Percentiles rank a stretch among this genome's conserved stretches.
Conservation (phyloP, 2,888 invertebrate genomes). For the Punctoribates punctum region DNA sequence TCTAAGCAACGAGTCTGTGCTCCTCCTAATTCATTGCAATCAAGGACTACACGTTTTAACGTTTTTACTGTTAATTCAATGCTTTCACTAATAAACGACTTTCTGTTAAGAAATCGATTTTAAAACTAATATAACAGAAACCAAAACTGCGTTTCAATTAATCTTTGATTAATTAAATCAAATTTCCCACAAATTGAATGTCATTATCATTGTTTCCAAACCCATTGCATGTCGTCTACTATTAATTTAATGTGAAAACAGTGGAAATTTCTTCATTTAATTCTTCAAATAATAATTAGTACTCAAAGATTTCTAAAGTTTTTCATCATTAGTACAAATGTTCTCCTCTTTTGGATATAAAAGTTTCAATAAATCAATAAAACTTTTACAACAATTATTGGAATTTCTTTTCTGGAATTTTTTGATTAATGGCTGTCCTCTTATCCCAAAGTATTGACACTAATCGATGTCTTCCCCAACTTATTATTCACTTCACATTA, state of each 20-base stretch:
- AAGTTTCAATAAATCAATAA: too few species aligned
- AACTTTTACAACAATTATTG: too few species aligned
- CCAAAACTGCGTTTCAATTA: constrained; percentile 10
- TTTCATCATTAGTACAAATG: too few species aligned
- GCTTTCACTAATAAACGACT: neutral
- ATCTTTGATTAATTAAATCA: neutral
- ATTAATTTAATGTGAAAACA: neutral
- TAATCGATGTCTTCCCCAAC: too few species aligned
- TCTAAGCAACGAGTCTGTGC: constrained; percentile 20
- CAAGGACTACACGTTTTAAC: constrained; percentile 14
- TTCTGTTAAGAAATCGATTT: constrained; percentile 20
- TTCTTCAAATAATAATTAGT: too few species aligned
- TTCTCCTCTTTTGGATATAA: too few species aligned
- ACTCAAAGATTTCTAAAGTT: too few species aligned
- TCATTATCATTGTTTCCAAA: neutral
- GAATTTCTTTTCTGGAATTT: too few species aligned
- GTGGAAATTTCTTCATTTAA: neutral
- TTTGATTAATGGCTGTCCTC: too few species aligned
- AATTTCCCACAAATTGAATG: neutral
- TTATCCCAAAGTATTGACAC: too few species aligned
- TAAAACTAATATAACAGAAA: neutral
- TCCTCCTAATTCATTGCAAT: constrained; percentile 16
- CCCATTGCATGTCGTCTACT: neutral
- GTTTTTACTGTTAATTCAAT: neutral
- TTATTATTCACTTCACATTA: too few species aligned